Evolutionary conservation across 1,140 invertebrate species (phyloP), one percentile per base, ranked within the genome.

Genomic region (Bactericera cockerelli): DNA sequence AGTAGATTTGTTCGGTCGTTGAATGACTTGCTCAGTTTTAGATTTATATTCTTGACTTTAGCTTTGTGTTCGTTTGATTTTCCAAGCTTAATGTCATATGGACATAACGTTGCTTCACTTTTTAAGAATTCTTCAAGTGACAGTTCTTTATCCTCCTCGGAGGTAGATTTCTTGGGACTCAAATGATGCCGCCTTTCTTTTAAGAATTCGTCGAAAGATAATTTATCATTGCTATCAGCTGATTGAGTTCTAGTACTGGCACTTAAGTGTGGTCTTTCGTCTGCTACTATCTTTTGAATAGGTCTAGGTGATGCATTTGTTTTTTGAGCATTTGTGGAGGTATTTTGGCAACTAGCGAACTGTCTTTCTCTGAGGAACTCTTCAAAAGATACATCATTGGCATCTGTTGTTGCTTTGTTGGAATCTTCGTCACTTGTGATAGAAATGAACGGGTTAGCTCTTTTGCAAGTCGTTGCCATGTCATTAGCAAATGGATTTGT

Each of bases 21-120:
- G 22, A 49, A 49, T 49, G 42, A 49, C 22, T 49, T 49, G 22
- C 42, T 49, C 22, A 49, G 22, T 49, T 49, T 49, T 49, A 49
- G n/a, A 49, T 49, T 4, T 49, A 10, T 49, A n/a, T 49, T 49
- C 3, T 22, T 22, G 19, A 6, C n/a, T 16, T 22, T 16, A 4
- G 42, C 19, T 49, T n/a, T n/a, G 4, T 49, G n/a, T 16, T 49
- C 42, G 19, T 19, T 49, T 49, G n/a, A 16, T 49, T 49, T 49
- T 10, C 22, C 19, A 10, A 19, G 42, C 22, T 49, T 22, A 4
- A 49, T 16, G 3, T 22, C 28, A 6, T 31, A 6, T 49, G 22
- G 8, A 10, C 19, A 6, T n/a, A 49, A n/a, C 19, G 19, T 49
- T 6, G 6, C 42, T 49, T 49, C 22, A n/a, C 19, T 16, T 19